Evolutionary conservation across 2,888 invertebrate genomes (phyloP).

Genomic region (Opisthograptis luteolata): DNA sequence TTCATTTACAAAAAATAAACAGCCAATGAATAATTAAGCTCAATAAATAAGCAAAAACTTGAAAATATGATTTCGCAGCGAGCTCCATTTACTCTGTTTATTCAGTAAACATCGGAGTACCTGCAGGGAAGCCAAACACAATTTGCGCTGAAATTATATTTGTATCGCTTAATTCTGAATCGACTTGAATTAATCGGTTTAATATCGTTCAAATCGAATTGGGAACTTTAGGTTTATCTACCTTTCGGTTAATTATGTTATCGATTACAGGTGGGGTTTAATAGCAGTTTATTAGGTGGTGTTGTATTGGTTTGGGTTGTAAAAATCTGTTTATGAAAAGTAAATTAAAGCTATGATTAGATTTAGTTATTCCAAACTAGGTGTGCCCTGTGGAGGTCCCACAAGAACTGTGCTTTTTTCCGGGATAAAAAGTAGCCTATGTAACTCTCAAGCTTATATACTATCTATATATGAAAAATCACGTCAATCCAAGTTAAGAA

Average conservation of each 20-base stretch:
- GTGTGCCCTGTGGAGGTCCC: too few relatives aligned
- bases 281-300: too few relatives aligned
- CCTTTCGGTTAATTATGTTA: slow-evolving; percentile 21
- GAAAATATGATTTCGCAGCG: not conserved
- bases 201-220: slow-evolving; percentile 58
- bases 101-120: slow-evolving; percentile 43
- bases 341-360: not conserved
- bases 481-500: too few relatives aligned
- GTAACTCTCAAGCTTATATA: too few relatives aligned
- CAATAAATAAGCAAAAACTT: not conserved
- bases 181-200: slow-evolving; percentile 56
- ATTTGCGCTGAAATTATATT: slow-evolving; percentile 61
- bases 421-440: too few relatives aligned
- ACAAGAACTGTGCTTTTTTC: too few relatives aligned
- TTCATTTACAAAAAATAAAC: slow-evolving; percentile 36
- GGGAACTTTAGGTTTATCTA: slow-evolving; percentile 26
- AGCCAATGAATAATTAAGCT: not conserved
- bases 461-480: too few relatives aligned
- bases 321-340: not conserved
- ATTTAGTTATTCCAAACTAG: too few relatives aligned
- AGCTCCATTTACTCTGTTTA: not conserved
- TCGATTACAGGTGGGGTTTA: not conserved
- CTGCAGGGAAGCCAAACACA: slow-evolving; percentile 50
- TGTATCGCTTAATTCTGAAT: slow-evolving; percentile 57
- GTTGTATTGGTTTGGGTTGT: not conserved